These are phyloP conservation scores for Mesochorus sp. DNA, from an alignment of 2,888 invertebrate species.

Conservation along the genomic window DNA sequence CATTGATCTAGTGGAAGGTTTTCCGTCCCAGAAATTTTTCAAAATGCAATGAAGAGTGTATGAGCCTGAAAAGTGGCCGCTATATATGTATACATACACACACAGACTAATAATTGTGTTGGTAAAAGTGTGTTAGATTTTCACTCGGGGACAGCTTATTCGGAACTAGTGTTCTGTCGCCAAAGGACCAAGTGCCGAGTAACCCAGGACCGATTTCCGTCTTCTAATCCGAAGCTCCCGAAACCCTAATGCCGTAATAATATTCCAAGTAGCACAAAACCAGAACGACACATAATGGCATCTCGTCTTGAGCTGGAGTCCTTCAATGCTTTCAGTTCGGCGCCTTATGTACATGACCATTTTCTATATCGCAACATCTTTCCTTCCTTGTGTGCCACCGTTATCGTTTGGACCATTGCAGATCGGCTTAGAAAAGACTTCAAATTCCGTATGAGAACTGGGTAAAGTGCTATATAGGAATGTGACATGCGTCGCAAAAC, in stretches of 20 bases:
- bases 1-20: slow-evolving; percentile 68
- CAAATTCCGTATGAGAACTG: slow-evolving; percentile 13
- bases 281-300: slow-evolving; percentile 19
- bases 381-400: slow-evolving; percentile 21
- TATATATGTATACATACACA: neutral
- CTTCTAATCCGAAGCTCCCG: slow-evolving; percentile 53
- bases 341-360: neutral
- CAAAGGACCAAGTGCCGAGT: slow-evolving; percentile 31
- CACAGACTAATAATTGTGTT: neutral
- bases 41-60: neutral
- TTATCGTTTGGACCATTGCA: slow-evolving; percentile 50
- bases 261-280: slow-evolving; percentile 68
- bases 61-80: neutral
- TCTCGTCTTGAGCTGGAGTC: slow-evolving; percentile 1
- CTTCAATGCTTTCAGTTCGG: slow-evolving; percentile 15
- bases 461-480: slow-evolving; percentile 21
- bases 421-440: slow-evolving; percentile 57
- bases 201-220: slow-evolving; percentile 35
- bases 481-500: slow-evolving; percentile 54
- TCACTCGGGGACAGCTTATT: too few relatives aligned
- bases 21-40: slow-evolving; percentile 24
- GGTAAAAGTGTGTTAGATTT: too few relatives aligned
- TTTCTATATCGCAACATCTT: slow-evolving; percentile 38
- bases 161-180: too few relatives aligned
- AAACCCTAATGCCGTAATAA: slow-evolving; percentile 72